Conservation (phyloP, 2,888 invertebrate species). For the Tuta absoluta region DNA sequence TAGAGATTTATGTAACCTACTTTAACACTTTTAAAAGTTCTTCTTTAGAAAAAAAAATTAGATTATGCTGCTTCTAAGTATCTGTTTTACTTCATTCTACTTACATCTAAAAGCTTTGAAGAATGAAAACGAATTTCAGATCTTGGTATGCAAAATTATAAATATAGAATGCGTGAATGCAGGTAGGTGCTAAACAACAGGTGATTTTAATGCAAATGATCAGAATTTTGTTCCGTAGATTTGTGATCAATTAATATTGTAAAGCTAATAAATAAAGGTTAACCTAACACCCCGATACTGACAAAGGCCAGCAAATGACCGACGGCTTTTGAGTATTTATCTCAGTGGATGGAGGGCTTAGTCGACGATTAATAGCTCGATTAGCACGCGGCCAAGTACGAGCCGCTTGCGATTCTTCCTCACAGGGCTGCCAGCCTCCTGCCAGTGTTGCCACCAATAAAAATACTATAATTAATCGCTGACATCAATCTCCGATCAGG, state of each 20-base stretch:
- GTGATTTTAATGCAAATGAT: too few species aligned
- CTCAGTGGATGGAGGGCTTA: conserved; percentile 42
- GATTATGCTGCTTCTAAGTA: too few species aligned
- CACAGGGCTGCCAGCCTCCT: conserved; percentile 45
- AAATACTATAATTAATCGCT: conserved; percentile 19
- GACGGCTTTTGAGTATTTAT: conserved; percentile 38
- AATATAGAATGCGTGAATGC: too few species aligned
- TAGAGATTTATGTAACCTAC: too few species aligned
- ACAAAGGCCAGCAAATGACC: conserved; percentile 33
- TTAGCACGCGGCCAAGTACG: conserved; percentile 67
- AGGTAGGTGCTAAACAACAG: too few species aligned
- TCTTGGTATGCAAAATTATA: too few species aligned
- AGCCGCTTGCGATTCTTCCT: conserved; percentile 57
- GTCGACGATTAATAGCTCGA: conserved; percentile 67
- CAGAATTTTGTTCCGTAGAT: too few species aligned
- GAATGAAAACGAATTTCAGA: too few species aligned
- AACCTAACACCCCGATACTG: conserved; percentile 14
- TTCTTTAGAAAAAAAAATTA: too few species aligned
- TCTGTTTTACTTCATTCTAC: too few species aligned
- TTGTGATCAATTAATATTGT: background rate
- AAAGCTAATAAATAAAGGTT: background rate
- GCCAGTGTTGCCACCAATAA: conserved; percentile 50
- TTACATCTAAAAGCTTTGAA: too few species aligned
- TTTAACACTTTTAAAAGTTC: too few species aligned
- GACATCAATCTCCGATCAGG: conserved; percentile 23